Percentiles rank a stretch among this genome's conserved stretches.
Conservation (phyloP, 2,888 invertebrate species). For the Chymomyza amoena region DNA sequence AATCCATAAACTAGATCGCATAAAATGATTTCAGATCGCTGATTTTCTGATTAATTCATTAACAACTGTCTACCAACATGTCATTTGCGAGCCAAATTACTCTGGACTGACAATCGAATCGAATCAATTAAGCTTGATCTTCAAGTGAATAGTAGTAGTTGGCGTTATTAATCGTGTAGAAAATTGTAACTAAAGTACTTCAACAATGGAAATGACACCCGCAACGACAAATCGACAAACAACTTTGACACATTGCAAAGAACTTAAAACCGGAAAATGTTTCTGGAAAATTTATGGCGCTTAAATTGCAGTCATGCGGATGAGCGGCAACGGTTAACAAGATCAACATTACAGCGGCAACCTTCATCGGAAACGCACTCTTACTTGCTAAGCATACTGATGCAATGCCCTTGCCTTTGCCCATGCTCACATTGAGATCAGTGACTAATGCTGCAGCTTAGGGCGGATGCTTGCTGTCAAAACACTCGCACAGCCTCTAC, state of each 20-base stretch:
- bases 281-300: constrained; percentile 64
- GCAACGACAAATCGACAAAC: constrained; percentile 11
- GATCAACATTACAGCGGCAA: constrained; percentile 33
- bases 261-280: constrained; percentile 5
- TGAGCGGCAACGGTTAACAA: constrained; percentile 60
- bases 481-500: constrained; percentile 45
- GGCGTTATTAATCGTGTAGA: constrained; percentile 55
- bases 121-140: constrained; percentile 4
- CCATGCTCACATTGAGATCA: background rate
- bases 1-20: background rate
- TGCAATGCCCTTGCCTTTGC: constrained; percentile 18
- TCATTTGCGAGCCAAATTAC: constrained; percentile 45
- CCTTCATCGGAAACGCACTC: constrained; percentile 1
- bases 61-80: constrained; percentile 60
- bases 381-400: constrained; percentile 1
- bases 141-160: constrained; percentile 44
- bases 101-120: background rate
- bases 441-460: constrained; percentile 49
- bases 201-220: background rate
- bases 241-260: constrained; percentile 58
- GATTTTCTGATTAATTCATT: constrained; percentile 58
- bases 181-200: constrained; percentile 18
- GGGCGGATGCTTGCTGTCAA: constrained; percentile 70
- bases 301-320: constrained; percentile 72
- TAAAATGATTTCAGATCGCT: constrained; percentile 42